phyloP scores from a whole-genome alignment of 2,888 invertebrate genomes.

The Crematogaster levior region DNA sequence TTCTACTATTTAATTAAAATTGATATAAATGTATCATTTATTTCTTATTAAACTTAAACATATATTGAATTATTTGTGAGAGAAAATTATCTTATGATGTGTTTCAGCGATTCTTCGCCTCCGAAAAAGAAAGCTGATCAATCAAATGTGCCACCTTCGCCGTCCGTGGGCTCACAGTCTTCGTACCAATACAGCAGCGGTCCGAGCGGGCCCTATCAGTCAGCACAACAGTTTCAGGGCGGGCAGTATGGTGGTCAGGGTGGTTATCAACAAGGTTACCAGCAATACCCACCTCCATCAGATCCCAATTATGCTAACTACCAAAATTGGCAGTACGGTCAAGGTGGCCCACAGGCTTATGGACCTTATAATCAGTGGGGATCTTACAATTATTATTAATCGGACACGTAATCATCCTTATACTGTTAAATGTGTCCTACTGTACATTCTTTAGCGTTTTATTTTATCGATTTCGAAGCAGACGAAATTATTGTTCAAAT shows the following conservation, averaged over 20 bases:
- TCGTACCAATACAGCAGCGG: conserved; percentile 85
- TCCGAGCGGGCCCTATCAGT: conserved; percentile 83
- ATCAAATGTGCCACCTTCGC: conserved; percentile 80
- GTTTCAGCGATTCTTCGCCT: conserved; percentile 81
- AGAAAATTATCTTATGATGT: background rate
- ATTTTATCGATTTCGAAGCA: conserved; percentile 51
- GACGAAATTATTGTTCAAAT: conserved; percentile 49
- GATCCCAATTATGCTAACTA: conserved; percentile 85
- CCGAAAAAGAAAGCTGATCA: conserved; percentile 83
- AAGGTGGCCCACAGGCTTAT: conserved; percentile 84
- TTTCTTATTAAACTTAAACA: background rate
- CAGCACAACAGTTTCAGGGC: conserved; percentile 84
- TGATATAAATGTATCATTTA: background rate
- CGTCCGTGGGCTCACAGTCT: conserved; percentile 82
- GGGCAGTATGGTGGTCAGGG: conserved; percentile 87
- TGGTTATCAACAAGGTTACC: conserved; percentile 86
- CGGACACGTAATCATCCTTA: conserved; percentile 42
- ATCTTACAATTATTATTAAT: conserved; percentile 84
- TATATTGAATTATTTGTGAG: background rate
- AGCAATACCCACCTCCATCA: conserved; percentile 84
- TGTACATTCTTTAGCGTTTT: conserved; percentile 69
- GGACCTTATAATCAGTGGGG: conserved; percentile 85
- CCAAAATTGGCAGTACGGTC: conserved; percentile 84
- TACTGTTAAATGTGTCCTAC: conserved; percentile 63
- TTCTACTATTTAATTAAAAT: background rate